Base-by-base conservation (phyloP, 2,888 invertebrate genomes). In the Ischnura elegans region DNA sequence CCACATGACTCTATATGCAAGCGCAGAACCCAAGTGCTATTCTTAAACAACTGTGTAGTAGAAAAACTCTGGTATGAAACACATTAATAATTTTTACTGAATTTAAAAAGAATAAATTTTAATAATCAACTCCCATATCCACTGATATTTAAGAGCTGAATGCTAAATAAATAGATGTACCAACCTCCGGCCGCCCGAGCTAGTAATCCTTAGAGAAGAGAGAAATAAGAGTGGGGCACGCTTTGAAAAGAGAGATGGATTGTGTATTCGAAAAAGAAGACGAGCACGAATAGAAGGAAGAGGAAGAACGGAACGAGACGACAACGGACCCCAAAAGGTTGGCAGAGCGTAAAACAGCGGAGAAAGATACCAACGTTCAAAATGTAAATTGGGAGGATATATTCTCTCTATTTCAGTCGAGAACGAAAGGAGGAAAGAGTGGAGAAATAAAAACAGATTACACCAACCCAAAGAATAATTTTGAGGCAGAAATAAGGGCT, bases 401-500 rank as follows among this genome's bases (percentile, higher is more conserved):
- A 2, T 51, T 51, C 8, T 5, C 1, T 55, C 61, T 43, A 43
- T 61, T 90, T 43, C 36, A 8, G 1, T 16, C 61, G 66, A 66
- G 43, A 25, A 36, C 61, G 61, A 90, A 61, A 36, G 61, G 66
- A 19, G 42, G n/a, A 36, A 43, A 90, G 43, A 55, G n/a, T n/a
- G 25, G 87, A 90, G 42, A 16, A 90, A 45, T n/a, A 61, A 61
- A 90, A 66, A 90, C 90, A 90, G 90, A 90, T 90, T 90, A 90
- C n/a, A 43, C n/a, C 21, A 61, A 25, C 90, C 46, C 46, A 6
- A 10, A 66, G 76, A 76, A 76, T 76, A 76, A 76, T 76, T 29
- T 76, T 16, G 36, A 29, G 76, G n/a, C 76, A 76, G 76, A 76
- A 36, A 16, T 29, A 36, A 76, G 16, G 29, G 36, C 25, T 13